Conservation (phyloP, 2,113 vertebrate genomes). For the Talpa occidentalis region DNA sequence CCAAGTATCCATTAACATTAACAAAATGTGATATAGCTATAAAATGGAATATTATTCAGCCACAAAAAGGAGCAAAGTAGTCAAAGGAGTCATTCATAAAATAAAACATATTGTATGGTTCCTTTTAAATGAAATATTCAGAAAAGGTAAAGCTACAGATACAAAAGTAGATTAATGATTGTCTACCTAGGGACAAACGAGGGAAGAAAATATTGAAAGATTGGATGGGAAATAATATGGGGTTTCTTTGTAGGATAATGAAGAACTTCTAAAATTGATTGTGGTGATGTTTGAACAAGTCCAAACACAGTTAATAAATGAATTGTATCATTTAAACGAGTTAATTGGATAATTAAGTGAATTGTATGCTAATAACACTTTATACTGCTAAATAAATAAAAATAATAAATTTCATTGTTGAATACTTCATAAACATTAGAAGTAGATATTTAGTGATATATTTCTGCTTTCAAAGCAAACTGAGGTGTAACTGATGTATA, state of each 20-base stretch:
- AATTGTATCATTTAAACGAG: background rate
- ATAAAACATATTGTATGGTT: background rate
- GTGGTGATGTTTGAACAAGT: background rate
- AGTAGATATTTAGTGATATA: background rate
- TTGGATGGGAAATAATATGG: background rate
- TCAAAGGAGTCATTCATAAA: background rate
- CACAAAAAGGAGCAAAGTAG: background rate
- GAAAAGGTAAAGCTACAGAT: background rate
- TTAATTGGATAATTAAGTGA: background rate
- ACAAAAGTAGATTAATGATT: background rate
- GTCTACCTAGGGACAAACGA: background rate
- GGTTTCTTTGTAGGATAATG: background rate
- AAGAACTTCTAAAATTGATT: background rate
- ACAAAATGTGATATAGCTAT: background rate
- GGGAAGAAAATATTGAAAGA: background rate
- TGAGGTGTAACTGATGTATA: background rate
- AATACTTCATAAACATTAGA: conserved; percentile 9
- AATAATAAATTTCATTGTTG: background rate
- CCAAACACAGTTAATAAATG: background rate
- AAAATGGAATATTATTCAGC: background rate
- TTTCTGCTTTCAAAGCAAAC: background rate
- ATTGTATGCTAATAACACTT: background rate
- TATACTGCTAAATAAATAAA: background rate
- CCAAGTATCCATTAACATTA: background rate
- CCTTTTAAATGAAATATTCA: no score